phyloP scores from a whole-genome alignment of 2,888 invertebrate species.

The Idaea biselata region DNA sequence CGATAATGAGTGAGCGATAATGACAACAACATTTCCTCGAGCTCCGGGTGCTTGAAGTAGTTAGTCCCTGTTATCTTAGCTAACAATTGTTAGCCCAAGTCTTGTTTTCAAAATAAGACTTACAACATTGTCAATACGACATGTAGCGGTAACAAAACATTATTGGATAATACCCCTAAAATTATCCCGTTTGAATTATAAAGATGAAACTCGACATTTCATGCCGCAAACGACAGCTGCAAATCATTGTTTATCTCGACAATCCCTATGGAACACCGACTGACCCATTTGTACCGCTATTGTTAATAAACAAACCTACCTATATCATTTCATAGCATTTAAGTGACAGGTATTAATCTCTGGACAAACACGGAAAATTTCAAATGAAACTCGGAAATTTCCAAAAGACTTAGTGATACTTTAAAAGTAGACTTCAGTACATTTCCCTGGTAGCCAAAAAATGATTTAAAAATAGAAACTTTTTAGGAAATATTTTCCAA shows the following conservation, averaged over 20 bases:
- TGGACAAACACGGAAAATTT: neutral
- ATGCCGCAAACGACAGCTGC: neutral
- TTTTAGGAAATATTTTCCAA: neutral
- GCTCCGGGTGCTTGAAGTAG: no score
- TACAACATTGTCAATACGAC: neutral
- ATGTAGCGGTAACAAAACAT: neutral
- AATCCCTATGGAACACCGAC: neutral
- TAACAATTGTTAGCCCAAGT: no score
- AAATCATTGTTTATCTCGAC: neutral
- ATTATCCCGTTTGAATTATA: neutral
- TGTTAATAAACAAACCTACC: neutral
- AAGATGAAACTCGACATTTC: neutral
- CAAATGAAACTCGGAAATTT: neutral
- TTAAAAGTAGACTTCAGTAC: no score
- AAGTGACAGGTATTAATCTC: neutral
- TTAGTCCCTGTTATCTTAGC: no score
- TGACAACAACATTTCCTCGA: no score
- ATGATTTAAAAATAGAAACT: no score
- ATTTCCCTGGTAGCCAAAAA: no score
- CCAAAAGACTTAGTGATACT: no score
- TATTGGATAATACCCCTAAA: neutral
- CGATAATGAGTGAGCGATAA: no score
- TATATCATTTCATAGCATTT: neutral
- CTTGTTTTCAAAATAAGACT: neutral
- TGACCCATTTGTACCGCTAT: neutral